Evolutionary conservation across 2,888 invertebrate genomes (phyloP).

Genomic region (Sipha maydis): DNA sequence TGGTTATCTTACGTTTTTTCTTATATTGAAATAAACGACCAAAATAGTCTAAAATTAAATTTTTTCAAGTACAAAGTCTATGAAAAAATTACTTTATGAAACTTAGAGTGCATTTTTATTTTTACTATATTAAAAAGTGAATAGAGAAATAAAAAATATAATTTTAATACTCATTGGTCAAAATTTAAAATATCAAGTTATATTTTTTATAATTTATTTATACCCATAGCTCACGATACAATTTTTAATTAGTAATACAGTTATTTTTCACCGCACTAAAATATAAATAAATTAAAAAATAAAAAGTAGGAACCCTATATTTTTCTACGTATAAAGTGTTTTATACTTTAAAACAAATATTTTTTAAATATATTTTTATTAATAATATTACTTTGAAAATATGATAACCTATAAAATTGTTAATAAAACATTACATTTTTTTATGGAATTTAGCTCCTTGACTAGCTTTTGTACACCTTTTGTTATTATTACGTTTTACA

Average conservation of each 20-base stretch:
- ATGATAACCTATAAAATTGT: too few species aligned
- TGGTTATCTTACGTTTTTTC: not conserved
- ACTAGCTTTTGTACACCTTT: too few species aligned
- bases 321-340: not conserved
- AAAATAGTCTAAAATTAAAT: not conserved
- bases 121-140: not conserved
- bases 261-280: not conserved
- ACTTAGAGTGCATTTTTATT: not conserved
- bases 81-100: not conserved
- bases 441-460: too few species aligned
- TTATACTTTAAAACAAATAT: too few species aligned
- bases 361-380: too few species aligned
- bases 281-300: not conserved
- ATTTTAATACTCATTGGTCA: not conserved
- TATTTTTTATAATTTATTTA: not conserved
- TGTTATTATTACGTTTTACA: too few species aligned
- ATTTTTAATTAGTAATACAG: not conserved
- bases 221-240: not conserved
- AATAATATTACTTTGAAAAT: too few species aligned
- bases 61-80: not conserved
- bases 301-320: not conserved
- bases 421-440: too few species aligned
- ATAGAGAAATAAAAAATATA: not conserved
- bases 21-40: not conserved
- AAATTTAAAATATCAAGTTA: not conserved